Evolutionary conservation across 2,113 vertebrate genomes (phyloP), one percentile per base, ranked within the genome.

Genomic region (Elephas maximus): DNA sequence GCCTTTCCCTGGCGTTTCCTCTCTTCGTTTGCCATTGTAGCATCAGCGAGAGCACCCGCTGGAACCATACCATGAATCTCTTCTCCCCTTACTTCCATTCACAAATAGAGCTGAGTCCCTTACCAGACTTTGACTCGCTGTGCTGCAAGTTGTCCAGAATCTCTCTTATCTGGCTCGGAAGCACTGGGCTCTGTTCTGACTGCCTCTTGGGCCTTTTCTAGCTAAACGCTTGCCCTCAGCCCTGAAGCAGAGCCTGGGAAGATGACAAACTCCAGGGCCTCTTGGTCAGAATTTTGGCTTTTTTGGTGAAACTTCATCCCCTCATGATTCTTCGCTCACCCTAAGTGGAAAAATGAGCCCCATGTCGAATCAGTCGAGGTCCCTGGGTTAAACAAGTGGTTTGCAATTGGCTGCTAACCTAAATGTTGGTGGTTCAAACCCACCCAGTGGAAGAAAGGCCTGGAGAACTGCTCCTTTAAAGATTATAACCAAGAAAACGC

Each of bases 201-300:
- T 37, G 41, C 18, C 30, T 2, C 1, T 6, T 8, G 7, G 5
- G 5, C 28, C 65, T 77, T 51, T 15, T 26, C 0, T 14, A 18
- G 18, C 37, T 37, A 33, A 48, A 7, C 57, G 14, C 7, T 26
- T 6, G 33, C 78, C 53, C 48, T 53, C 48, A 69, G 20, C 3
- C 84, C 88, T 65, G 53, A 51, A 62, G 51, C 37, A 69, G 26
- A 95, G 24, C 9, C 76, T 17, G 24, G 44, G n/a, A 30, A 85
- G 48, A 23, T 71, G 15, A 65, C 10, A 15, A 45, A 33, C 73
- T 10, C 4, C 30, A 65, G 81, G 23, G 10, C 44, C 6, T 83
- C 65, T 76, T 57, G 74, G 37, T 78, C 5, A 9, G 67, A n/a
- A 69, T 18, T 20, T 80, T 83, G 65, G 26, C 30, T 86, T 33